Conservation (phyloP, 2,888 invertebrate genomes). For the Noctua janthina region DNA sequence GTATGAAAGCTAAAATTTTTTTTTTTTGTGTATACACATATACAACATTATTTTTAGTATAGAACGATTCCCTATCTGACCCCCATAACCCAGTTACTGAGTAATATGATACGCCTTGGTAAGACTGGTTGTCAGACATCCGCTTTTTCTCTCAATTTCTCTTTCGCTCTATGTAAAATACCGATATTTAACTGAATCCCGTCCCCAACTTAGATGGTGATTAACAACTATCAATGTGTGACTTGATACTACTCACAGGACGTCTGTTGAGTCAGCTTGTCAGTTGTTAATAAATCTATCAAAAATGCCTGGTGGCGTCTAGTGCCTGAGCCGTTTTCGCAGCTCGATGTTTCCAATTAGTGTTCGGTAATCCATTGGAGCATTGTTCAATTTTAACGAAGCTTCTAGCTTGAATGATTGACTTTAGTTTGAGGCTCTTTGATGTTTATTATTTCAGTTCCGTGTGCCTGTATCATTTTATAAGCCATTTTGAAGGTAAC, state of each 20-base stretch:
- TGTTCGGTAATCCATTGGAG: constrained; percentile 4
- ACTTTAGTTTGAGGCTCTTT: neutral
- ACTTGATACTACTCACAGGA: neutral
- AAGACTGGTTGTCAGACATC: too few species aligned
- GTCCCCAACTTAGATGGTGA: too few species aligned
- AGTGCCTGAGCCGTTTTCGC: neutral
- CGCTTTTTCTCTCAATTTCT: too few species aligned
- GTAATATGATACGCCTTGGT: too few species aligned
- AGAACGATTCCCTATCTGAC: too few species aligned
- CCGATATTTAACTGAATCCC: too few species aligned
- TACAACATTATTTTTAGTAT: too few species aligned
- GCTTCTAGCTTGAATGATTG: neutral
- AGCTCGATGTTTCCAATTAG: constrained; percentile 12
- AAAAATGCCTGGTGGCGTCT: neutral
- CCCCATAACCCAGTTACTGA: too few species aligned
- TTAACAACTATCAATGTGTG: too few species aligned
- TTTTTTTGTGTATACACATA: too few species aligned
- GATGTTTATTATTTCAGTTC: neutral
- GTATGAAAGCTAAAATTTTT: too few species aligned
- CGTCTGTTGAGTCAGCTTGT: neutral
- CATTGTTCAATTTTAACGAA: constrained; percentile 28
- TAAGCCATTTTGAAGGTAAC: neutral
- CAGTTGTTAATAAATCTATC: neutral
- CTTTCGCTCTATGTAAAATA: too few species aligned
- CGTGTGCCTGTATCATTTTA: neutral